Percentiles rank a stretch among this genome's conserved stretches.
phyloP scores from a whole-genome alignment of 2,113 vertebrate species.

The Mormoops blainvillei region DNA sequence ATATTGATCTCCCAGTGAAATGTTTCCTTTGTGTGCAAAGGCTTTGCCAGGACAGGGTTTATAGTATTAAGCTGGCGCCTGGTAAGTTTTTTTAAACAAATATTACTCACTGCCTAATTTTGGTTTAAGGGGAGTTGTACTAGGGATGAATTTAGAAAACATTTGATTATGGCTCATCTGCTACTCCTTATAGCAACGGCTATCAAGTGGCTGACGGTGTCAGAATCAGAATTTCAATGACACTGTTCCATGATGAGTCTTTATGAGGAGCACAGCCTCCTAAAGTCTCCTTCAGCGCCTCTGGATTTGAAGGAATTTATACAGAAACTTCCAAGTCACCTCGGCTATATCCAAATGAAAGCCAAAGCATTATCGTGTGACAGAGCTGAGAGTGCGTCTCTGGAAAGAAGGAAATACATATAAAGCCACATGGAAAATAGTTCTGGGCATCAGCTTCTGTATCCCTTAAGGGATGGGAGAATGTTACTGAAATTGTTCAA shows the following conservation, averaged over 20 bases:
- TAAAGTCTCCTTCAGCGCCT: slow-evolving; percentile 51
- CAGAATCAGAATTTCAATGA: slow-evolving; percentile 65
- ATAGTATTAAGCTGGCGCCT: slow-evolving; percentile 67
- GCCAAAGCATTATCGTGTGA: slow-evolving; percentile 31
- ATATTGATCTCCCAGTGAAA: slow-evolving; percentile 71
- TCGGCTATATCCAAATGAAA: slow-evolving; percentile 65
- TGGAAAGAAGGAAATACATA: neutral
- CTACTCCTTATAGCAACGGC: neutral
- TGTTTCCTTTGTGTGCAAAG: slow-evolving; percentile 63
- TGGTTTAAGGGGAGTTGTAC: slow-evolving; percentile 51
- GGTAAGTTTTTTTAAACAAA: slow-evolving; percentile 68
- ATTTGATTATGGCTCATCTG: slow-evolving; percentile 57
- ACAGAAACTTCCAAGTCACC: slow-evolving; percentile 60
- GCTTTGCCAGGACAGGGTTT: slow-evolving; percentile 59
- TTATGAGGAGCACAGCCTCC: slow-evolving; percentile 46
- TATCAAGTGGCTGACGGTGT: slow-evolving; percentile 49
- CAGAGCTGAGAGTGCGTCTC: slow-evolving; percentile 23
- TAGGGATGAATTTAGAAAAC: slow-evolving; percentile 70
- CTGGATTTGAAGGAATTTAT: slow-evolving; percentile 66
- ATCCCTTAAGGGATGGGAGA: slow-evolving; percentile 21
- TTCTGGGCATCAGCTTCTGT: slow-evolving; percentile 20
- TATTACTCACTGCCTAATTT: slow-evolving; percentile 74
- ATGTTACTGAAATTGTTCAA: slow-evolving; percentile 48
- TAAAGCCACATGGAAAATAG: neutral
- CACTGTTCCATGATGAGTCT: slow-evolving; percentile 33